Evolutionary conservation across 2,888 invertebrate genomes (phyloP).

Genomic region (Ceratothoa steindachneri): DNA sequence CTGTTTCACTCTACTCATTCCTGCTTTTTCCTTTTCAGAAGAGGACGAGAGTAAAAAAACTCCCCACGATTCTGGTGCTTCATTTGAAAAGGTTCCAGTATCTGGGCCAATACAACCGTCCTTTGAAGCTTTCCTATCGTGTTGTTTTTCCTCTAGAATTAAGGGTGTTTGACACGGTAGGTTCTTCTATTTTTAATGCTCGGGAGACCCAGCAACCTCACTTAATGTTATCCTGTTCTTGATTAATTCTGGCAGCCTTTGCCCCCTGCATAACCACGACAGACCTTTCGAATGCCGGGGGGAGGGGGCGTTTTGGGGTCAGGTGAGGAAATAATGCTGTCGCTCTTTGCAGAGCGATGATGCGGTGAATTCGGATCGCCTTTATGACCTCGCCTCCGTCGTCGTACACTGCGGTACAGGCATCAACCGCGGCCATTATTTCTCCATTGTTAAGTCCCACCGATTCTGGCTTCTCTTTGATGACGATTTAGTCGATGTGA

Average conservation of each 20-base stretch:
- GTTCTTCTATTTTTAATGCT: no score
- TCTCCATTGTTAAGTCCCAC: constrained; percentile 98
- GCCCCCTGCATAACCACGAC: no score
- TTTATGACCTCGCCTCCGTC: constrained; percentile 97
- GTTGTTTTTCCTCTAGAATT: constrained; percentile 98
- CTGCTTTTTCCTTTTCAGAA: constrained; percentile 59
- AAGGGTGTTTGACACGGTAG: constrained; percentile 92
- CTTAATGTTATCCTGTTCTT: background rate
- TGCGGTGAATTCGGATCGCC: constrained; percentile 93
- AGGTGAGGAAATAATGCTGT: no score
- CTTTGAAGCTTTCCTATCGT: constrained; percentile 97
- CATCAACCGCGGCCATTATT: constrained; percentile 98
- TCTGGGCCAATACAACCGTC: constrained; percentile 96
- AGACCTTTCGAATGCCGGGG: no score
- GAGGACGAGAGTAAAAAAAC: constrained; percentile 95
- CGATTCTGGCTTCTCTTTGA: constrained; percentile 99
- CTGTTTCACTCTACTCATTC: no score
- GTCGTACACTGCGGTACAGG: constrained; percentile 99
- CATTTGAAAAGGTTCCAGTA: constrained; percentile 97
- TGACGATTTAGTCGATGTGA: constrained; percentile 99
- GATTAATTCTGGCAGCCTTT: background rate
- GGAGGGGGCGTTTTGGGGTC: no score
- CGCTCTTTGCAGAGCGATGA: constrained; percentile 97
- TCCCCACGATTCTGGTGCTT: constrained; percentile 93
- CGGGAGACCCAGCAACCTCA: background rate